Evolutionary conservation across 2,888 invertebrate genomes (phyloP).

Genomic region (Hedya salicella): DNA sequence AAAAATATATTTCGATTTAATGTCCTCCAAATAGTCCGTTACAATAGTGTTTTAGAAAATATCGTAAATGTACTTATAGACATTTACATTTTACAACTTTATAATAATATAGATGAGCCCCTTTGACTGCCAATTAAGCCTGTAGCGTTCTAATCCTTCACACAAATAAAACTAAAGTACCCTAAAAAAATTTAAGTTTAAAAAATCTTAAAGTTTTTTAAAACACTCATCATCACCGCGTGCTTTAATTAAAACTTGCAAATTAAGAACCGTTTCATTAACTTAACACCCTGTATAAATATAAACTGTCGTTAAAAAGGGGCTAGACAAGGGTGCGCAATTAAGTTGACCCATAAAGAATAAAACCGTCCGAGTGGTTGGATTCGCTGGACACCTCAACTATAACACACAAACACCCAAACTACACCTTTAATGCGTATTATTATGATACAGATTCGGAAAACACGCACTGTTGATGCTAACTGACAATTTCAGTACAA

Average conservation of each 20-base stretch:
- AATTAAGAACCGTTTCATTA: slow-evolving; percentile 5
- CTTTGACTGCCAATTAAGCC: too few relatives aligned
- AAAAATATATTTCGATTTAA: too few relatives aligned
- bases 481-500: background rate
- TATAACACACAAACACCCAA: background rate
- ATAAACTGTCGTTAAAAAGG: slow-evolving; percentile 80
- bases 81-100: too few relatives aligned
- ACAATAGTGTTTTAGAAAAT: too few relatives aligned
- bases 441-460: slow-evolving; percentile 12
- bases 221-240: background rate
- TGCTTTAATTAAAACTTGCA: background rate
- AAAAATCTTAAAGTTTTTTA: too few relatives aligned
- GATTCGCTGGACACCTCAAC: slow-evolving; percentile 38
- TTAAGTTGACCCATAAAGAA: slow-evolving; percentile 79
- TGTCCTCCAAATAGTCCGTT: too few relatives aligned
- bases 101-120: too few relatives aligned
- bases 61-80: too few relatives aligned
- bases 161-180: too few relatives aligned
- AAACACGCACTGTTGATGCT: background rate
- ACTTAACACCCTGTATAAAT: slow-evolving; percentile 64
- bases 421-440: background rate
- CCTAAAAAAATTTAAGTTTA: too few relatives aligned
- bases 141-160: too few relatives aligned
- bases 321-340: slow-evolving; percentile 81
- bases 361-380: slow-evolving; percentile 67